Conservation (phyloP, 2,797 vertebrate species). For the Microcaecilia unicolor region DNA sequence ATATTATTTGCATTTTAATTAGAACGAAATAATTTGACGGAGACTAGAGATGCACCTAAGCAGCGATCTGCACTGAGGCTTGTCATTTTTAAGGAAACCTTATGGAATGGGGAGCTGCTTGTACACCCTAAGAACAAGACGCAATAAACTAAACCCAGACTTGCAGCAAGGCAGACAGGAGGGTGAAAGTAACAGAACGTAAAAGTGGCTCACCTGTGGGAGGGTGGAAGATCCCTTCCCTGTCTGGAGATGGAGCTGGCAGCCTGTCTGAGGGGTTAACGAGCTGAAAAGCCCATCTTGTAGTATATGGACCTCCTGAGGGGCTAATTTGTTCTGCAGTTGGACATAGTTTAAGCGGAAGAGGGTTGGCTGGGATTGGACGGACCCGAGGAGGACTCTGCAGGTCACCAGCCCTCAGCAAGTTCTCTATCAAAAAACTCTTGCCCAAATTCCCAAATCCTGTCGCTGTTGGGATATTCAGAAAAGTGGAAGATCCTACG, state of each 20-base stretch:
- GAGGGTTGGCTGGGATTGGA: conserved; percentile 26
- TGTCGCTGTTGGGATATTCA: conserved; percentile 44
- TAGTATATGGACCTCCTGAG: conserved; percentile 39
- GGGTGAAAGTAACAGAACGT: too few species aligned
- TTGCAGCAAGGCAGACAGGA: too few species aligned
- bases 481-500: conserved; percentile 56
- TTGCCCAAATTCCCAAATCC: conserved; percentile 80
- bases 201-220: conserved; percentile 21
- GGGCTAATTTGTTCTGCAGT: conserved; percentile 33
- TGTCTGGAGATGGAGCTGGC: conserved; percentile 3
- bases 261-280: conserved; percentile 31
- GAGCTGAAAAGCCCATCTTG: conserved; percentile 59
- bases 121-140: too few species aligned
- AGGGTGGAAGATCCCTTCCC: conserved; percentile 19
- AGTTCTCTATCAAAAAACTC: conserved; percentile 86
- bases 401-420: conserved; percentile 56
- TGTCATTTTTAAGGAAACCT: too few species aligned
- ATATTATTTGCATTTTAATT: too few species aligned
- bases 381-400: conserved; percentile 4
- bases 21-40: too few species aligned
- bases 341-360: conserved; percentile 41
- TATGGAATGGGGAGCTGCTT: too few species aligned
- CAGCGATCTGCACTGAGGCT: too few species aligned
- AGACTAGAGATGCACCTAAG: too few species aligned
- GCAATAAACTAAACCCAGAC: too few species aligned